These are phyloP conservation scores for Polyommatus iphigenia DNA, from an alignment of 2,888 invertebrate species.

Conservation along the genomic window DNA sequence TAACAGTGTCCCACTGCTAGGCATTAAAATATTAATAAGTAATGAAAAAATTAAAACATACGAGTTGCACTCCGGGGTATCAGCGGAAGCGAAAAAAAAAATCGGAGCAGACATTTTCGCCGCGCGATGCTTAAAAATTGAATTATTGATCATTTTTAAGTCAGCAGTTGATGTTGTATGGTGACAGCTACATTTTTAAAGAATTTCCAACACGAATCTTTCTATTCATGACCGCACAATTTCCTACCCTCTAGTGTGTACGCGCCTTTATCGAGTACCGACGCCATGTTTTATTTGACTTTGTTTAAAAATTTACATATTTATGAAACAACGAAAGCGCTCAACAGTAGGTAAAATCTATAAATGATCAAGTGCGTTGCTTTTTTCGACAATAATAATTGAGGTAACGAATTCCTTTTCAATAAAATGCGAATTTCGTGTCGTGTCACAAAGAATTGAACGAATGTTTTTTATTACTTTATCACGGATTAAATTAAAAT, in stretches of 20 bases:
- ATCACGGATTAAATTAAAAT: no score
- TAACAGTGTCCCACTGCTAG: no score
- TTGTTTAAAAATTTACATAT: conserved; percentile 29
- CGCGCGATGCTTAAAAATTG: no score
- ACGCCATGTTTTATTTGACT: conserved; percentile 37
- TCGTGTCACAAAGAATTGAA: neutral
- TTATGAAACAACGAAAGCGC: conserved; percentile 30
- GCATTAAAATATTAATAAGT: no score
- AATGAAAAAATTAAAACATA: no score
- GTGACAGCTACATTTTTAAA: neutral
- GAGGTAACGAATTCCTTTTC: conserved; percentile 16
- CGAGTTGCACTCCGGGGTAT: no score
- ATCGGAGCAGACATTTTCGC: no score
- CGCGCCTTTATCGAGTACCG: conserved; percentile 29
- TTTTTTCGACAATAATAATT: conserved; percentile 17
- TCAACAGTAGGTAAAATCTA: conserved; percentile 27
- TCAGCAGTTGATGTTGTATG: no score
- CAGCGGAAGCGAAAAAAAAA: no score
- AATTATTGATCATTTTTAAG: no score
- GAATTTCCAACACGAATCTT: no score
- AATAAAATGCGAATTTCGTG: neutral
- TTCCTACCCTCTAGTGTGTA: conserved; percentile 28
- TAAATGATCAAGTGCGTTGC: conserved; percentile 24
- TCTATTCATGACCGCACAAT: no score
- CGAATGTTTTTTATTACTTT: neutral